Base-by-base conservation (phyloP, 2,888 invertebrate genomes). In the Asteroscopus sphinx region DNA sequence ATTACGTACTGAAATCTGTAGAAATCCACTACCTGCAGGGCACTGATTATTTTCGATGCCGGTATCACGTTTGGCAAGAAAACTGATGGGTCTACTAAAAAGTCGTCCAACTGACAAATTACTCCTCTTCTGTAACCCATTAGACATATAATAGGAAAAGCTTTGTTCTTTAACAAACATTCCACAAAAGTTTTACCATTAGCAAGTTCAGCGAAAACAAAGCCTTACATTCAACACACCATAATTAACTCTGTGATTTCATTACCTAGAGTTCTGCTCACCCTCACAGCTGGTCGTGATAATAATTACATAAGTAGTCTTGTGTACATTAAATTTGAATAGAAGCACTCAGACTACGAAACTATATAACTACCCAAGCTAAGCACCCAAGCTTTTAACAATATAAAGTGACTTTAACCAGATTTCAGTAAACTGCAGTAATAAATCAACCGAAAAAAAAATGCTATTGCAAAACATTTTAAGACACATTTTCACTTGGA, bases 391-490 rank as follows among this genome's bases (percentile, higher is more conserved):
- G 57, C 66, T 66, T 44, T 63, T 48, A 62, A 51, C 69, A 61
- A 68, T 54, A 53, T 67, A 70, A 71, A 69, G 30, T 15, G 41
- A 28, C 42, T 59, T 53, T 46, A 53, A 68, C 33, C 25, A 69
- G 41, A 60, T 55, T 69, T 45, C 46, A 51, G 15, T 9, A 17
- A 49, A 45, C 54, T 67, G 35, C 44, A 53, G 25, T 52, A 26
- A 56, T 56, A 65, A 65, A 61, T 68, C 53, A 68, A 54, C 33
- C 35, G 17, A 48, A 53, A n/a, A 42, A 56, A 70, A 70, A 59
- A 53, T 60, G 63, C 56, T 49, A 58, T 46, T 39, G 36, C 3
- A 21, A 5, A 64, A 55, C 44, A 61, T 66, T 68, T 58, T 56
- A 63, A 67, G 63, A 56, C 30, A 59, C 46, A 59, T 72, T 67